Base-by-base conservation (phyloP, 2,888 invertebrate species). In the Dicyrtoma fusca region DNA sequence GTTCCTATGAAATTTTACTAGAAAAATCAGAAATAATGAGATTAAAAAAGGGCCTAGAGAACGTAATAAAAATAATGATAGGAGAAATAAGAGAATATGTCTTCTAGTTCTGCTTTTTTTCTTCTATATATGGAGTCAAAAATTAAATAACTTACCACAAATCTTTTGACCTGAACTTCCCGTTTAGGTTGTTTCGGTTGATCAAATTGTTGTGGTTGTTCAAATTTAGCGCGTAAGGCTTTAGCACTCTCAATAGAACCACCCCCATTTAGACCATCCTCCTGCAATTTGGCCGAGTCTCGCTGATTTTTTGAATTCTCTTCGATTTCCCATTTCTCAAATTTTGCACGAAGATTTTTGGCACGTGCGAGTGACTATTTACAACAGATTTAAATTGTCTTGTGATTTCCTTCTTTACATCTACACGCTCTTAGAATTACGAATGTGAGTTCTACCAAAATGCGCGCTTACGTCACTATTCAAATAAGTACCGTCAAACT, bases 291-390 rank as follows among this genome's bases (percentile, higher is more conserved):
- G 44, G 47, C 71, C 65, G 42, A 66, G 47, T 45, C 66, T 49
- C 45, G 34, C 19, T 61, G 45, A 26, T 72, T 74, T 47, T 69
- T 57, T 42, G 62, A 51, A 68, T 74, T 71, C 76, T 77, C 10
- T 76, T 77, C 11, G 86, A 86, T 19, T 82, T 91, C 90, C 94
- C 94, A 94, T 82, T 90, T 88, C 84, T 95, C 95, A 85, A 95
- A 95, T 83, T 94, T 92, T 75, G 90, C 92, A 80, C 92, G 88
- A 82, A 95, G 86, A 76, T 91, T 90, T 83, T 91, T 92, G 21
- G 95, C 94, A 78, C 92, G 88, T 0, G 92, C 94, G 91, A 79
- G 68, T 25, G 69, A 70, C 73, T 70, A 55, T 49, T 62, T 34
- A 34, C 34, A 34, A 34, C 34, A 34, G 34, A 34, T 34, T 34